These are phyloP conservation scores for Acromyrmex echinatior DNA, from an alignment of 1,140 invertebrate genomes.

Conservation along the genomic window DNA sequence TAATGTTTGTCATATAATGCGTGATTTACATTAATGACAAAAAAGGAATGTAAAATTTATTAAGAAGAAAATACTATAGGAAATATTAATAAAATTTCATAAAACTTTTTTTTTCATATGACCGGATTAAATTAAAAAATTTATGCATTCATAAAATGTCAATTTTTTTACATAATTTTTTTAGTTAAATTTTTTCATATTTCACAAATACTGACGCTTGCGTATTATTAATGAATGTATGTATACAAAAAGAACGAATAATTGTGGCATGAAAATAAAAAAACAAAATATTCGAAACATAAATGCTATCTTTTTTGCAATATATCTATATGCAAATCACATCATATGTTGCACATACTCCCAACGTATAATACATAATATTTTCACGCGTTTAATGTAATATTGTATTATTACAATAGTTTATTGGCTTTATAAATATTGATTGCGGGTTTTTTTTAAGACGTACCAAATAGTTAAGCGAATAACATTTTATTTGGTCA, in stretches of 20 bases:
- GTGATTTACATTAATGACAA: not conserved
- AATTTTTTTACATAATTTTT: conserved; percentile 14
- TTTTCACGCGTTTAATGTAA: not conserved
- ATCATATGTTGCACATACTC: too few relatives aligned
- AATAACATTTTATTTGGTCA: not conserved
- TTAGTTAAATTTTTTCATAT: not conserved
- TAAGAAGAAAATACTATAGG: too few relatives aligned
- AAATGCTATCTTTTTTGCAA: too few relatives aligned
- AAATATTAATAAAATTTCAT: not conserved
- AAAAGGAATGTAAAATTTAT: not conserved
- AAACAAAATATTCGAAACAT: too few relatives aligned
- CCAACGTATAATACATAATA: not conserved
- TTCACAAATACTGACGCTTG: not conserved
- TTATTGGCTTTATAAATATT: conserved; percentile 1
- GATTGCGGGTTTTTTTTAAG: not conserved
- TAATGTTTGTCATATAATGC: not conserved
- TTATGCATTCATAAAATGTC: not conserved
- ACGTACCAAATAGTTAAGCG: not conserved
- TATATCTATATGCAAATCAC: too few relatives aligned
- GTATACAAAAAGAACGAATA: not conserved
- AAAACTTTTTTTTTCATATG: not conserved
- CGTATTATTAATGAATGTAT: not conserved
- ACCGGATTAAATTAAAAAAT: not conserved
- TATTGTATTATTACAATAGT: not conserved
- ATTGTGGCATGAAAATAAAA: too few relatives aligned